Base-by-base conservation (phyloP, 2,797 vertebrate genomes). In the Scleropages formosus region DNA sequence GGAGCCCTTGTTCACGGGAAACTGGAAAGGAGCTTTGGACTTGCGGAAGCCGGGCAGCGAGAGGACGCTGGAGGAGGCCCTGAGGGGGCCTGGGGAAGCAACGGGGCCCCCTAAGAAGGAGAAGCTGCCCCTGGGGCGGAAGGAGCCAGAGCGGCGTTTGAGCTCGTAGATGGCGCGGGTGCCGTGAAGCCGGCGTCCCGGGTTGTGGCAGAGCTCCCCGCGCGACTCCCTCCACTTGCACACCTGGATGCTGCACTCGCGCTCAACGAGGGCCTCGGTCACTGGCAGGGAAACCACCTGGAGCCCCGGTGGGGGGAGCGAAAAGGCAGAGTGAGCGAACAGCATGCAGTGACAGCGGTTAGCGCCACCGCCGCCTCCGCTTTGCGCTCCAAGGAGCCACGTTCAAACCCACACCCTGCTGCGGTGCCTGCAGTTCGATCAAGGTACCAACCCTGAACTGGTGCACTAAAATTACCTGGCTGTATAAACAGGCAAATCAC, bases 201-300 rank as follows among this genome's bases (percentile, higher is more conserved):
- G 94, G 78, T 94, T 91, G 82, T 95, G 94, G 4, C 91, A 93
- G 75, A 96, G 87, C 78, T 94, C 94, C 0, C 96, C 95, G 11
- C 95, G 89, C 1, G 93, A 94, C 84, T 96, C 95, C 20, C 87
- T 85, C 96, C 96, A 97, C 81, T 95, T 95, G 80, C 91, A 93
- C 77, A 96, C 91, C 87, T 97, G 96, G 27, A 93, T 44, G 68
- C 80, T 81, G 77, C 93, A 94, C 83, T 97, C 95, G 59, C 93
- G 87, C 86, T 97, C 96, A 0, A 97, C 95, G 63, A 95, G 89
- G 4, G 93, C 84, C 86, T 97, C 95, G 0, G 95, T 95, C 81
- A 97, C 94, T 0, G 92, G 91, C 20, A 96, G 88, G 11, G 75
- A 80, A n/a, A 92, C 82, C 3, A 96, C 89, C 94, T 97, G 95